Evolutionary conservation across 2,113 vertebrate species (phyloP).

Genomic region (Galemys pyrenaicus): DNA sequence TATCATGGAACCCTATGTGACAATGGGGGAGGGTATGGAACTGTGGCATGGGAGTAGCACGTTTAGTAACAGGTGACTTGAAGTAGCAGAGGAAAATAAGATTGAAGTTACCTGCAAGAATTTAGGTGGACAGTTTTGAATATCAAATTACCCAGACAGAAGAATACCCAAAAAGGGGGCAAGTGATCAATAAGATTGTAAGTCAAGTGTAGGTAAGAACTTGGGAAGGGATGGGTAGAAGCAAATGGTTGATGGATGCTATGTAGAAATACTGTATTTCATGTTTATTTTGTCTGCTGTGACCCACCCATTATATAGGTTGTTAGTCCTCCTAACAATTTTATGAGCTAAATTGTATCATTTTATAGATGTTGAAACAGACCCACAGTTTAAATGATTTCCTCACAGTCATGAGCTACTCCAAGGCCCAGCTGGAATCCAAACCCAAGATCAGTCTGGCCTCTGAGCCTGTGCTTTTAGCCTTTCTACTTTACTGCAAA

Average conservation of each 20-base stretch:
- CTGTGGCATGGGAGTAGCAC: neutral
- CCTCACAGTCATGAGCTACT: neutral
- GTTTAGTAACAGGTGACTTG: neutral
- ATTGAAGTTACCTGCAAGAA: neutral
- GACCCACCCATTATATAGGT: neutral
- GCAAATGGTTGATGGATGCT: neutral
- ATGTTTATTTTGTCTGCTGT: neutral
- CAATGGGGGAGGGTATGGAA: neutral
- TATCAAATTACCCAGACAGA: neutral
- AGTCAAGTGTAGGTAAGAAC: neutral
- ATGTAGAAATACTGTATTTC: neutral
- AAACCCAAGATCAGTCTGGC: neutral
- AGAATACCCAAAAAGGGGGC: neutral
- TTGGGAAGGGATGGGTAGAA: neutral
- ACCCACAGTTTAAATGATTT: neutral
- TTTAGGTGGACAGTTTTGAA: neutral
- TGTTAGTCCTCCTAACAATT: neutral
- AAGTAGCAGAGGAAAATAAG: neutral
- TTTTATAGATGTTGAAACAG: constrained; percentile 26
- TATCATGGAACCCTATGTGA: neutral
- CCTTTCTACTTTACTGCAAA: constrained; percentile 23
- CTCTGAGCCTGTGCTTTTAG: neutral
- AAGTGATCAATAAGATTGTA: constrained; percentile 18
- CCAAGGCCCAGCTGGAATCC: neutral
- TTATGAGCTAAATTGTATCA: neutral